phyloP scores from a whole-genome alignment of 2,113 vertebrate species.

The Megaceryle maxima region DNA sequence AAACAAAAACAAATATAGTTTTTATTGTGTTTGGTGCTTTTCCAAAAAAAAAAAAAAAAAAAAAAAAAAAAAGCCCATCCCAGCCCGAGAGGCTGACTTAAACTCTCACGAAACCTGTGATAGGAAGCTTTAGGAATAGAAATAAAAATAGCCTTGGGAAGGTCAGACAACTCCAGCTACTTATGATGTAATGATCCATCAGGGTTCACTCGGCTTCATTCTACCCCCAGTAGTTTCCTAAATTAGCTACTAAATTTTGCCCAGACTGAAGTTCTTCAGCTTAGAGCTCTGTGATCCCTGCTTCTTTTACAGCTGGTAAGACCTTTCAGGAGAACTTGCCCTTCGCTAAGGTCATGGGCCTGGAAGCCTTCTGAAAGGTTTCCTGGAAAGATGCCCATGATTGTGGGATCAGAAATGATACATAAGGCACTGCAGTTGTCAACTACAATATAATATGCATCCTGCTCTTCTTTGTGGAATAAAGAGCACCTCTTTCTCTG shows the following conservation, averaged over 20 bases:
- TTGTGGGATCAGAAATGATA: not conserved
- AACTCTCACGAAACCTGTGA: not conserved
- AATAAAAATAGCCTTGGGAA: not conserved
- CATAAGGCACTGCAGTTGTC: not conserved
- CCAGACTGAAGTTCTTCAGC: not conserved
- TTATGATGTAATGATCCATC: not conserved
- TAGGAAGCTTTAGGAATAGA: not conserved
- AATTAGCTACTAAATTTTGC: not conserved
- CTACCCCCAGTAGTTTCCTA: not conserved
- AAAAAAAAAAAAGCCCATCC: not conserved
- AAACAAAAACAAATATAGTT: too few relatives aligned
- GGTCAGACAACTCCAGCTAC: not conserved
- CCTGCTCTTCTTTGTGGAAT: not conserved
- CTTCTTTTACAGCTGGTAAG: not conserved
- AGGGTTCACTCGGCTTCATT: not conserved
- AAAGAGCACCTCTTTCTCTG: not conserved
- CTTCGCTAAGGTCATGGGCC: not conserved
- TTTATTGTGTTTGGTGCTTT: not conserved
- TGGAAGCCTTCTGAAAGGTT: not conserved
- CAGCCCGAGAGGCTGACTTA: not conserved
- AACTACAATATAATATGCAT: not conserved
- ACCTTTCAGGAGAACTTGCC: not conserved
- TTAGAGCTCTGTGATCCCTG: not conserved
- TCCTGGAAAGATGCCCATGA: not conserved
- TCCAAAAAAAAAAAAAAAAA: not conserved